phyloP scores from a whole-genome alignment of 92 coral and sea anemone genomes.

The Phenganax marumi region DNA sequence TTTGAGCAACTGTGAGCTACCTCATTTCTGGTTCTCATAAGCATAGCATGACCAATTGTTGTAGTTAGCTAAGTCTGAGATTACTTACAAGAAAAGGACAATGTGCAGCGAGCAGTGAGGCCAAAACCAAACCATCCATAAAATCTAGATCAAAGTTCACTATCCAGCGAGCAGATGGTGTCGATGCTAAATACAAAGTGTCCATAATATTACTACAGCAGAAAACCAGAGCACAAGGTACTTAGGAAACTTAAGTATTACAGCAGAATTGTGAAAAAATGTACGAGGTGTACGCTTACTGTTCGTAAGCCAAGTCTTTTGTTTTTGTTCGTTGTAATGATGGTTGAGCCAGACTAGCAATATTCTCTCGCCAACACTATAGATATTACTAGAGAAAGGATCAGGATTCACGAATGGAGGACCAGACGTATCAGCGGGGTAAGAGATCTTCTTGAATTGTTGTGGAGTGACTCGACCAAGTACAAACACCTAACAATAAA shows the following conservation, averaged over 20 bases:
- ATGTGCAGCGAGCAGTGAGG: constrained; percentile 82
- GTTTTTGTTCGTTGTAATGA: constrained; percentile 84
- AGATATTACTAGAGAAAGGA: constrained; percentile 90
- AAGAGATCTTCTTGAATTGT: constrained; percentile 81
- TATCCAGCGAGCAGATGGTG: constrained; percentile 93
- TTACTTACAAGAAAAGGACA: constrained; percentile 86
- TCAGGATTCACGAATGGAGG: constrained; percentile 81
- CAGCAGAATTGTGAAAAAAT: no score
- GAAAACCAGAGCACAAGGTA: background rate
- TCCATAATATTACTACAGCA: background rate
- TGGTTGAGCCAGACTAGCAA: constrained; percentile 88
- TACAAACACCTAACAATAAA: constrained; percentile 67
- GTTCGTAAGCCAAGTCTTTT: constrained; percentile 72
- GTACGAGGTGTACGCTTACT: constrained; percentile 63
- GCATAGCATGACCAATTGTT: background rate
- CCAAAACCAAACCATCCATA: constrained; percentile 94
- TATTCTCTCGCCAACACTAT: constrained; percentile 94
- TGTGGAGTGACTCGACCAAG: constrained; percentile 96
- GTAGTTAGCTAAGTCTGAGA: background rate
- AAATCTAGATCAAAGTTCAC: constrained; percentile 96
- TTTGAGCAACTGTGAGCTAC: background rate
- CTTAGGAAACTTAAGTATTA: background rate
- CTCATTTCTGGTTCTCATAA: background rate
- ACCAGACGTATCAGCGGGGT: constrained; percentile 61
- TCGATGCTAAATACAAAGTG: constrained; percentile 50